Conservation (phyloP, 37 sponge, comb jelly and placozoan species). For the Corticium candelabrum region DNA sequence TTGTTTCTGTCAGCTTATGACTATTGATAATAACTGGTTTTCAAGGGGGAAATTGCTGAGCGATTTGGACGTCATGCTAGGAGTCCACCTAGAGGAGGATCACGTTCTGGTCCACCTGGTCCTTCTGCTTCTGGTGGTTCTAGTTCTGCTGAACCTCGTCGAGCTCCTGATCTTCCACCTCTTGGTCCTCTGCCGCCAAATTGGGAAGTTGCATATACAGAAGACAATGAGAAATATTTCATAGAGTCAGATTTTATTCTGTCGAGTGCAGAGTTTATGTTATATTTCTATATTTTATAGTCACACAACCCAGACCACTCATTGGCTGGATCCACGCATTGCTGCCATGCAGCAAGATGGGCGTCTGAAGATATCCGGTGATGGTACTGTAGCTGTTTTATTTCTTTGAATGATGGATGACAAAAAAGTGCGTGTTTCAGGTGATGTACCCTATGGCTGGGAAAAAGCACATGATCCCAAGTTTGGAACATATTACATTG, state of each 20-base stretch:
- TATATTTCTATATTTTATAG: constrained; percentile 24
- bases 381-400: constrained; percentile 44
- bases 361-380: constrained; percentile 63
- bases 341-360: constrained; percentile 49
- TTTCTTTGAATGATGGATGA: too few species aligned
- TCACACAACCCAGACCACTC: constrained; percentile 88
- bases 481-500: constrained; percentile 85
- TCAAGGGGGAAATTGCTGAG: too few species aligned
- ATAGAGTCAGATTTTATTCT: constrained; percentile 74
- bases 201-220: constrained; percentile 96
- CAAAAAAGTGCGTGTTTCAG: background rate
- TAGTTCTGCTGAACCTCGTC: too few species aligned
- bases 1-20: too few species aligned
- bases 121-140: too few species aligned
- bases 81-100: too few species aligned
- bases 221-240: constrained; percentile 88
- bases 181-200: constrained; percentile 87
- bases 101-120: too few species aligned
- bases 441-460: constrained; percentile 96
- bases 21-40: too few species aligned
- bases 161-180: background rate
- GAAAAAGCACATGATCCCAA: constrained; percentile 77
- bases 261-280: background rate
- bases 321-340: constrained; percentile 94
- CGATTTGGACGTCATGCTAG: too few species aligned